phyloP scores from a whole-genome alignment of 2,888 invertebrate genomes.

The Xanthia togata region DNA sequence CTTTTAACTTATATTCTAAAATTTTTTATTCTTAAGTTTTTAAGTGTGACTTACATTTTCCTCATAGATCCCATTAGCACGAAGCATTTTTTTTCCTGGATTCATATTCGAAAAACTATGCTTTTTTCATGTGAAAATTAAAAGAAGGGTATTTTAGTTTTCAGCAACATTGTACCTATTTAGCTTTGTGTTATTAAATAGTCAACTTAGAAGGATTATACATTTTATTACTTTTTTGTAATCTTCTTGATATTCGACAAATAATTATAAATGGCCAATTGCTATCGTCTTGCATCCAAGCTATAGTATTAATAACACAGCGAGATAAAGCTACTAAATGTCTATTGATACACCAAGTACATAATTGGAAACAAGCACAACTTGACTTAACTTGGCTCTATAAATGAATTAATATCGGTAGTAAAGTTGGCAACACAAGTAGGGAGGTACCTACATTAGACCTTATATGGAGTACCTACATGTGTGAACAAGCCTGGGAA shows the following conservation, averaged over 20 bases:
- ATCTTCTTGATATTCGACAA: neutral
- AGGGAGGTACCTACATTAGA: constrained; percentile 26
- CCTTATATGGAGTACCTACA: constrained; percentile 44
- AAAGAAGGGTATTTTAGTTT: neutral
- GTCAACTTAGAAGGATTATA: neutral
- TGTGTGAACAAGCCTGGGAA: constrained; percentile 82
- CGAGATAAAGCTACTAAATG: too few relatives aligned
- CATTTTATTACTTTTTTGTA: neutral
- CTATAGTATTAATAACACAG: neutral
- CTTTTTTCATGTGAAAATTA: neutral
- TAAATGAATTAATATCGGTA: constrained; percentile 19
- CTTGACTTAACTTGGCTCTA: neutral
- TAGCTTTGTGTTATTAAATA: neutral
- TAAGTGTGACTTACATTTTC: too few relatives aligned
- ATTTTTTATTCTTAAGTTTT: too few relatives aligned
- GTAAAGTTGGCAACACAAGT: constrained; percentile 9
- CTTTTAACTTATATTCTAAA: too few relatives aligned
- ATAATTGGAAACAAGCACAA: neutral
- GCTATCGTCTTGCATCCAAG: neutral
- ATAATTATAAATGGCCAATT: neutral
- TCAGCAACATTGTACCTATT: neutral
- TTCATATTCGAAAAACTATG: neutral
- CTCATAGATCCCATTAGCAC: too few relatives aligned
- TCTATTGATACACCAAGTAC: neutral
- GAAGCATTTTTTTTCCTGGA: neutral